Percentiles rank a stretch among this genome's conserved stretches.
Evolutionary conservation across 2,888 invertebrate genomes (phyloP).

Genomic region (Tryphoninae sp.): DNA sequence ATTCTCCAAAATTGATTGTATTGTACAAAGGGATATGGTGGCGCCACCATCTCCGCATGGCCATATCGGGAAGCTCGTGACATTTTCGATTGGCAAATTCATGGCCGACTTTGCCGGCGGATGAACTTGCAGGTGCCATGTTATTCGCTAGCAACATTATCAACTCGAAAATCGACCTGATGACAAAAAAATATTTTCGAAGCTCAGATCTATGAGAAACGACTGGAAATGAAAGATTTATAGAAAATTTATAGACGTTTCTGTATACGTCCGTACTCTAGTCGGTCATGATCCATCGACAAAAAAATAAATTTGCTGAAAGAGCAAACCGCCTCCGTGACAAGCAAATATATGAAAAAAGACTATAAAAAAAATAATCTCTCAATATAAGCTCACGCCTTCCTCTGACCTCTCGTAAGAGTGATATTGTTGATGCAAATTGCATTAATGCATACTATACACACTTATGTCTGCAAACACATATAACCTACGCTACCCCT

Average conservation of each 20-base stretch:
- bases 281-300: no score
- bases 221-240: no score
- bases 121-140: background rate
- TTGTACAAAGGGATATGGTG: background rate
- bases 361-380: background rate
- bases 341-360: background rate
- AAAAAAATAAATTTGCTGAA: background rate
- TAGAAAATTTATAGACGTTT: no score
- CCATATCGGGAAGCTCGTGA: background rate
- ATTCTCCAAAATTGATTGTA: background rate
- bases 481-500: background rate
- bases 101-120: background rate
- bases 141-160: background rate
- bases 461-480: background rate
- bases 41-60: background rate
- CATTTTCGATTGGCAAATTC: background rate
- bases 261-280: no score
- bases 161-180: background rate
- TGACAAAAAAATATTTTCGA: background rate
- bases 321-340: background rate
- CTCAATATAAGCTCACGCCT: constrained; percentile 11
- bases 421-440: background rate
- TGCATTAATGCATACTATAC: background rate
- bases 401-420: constrained; percentile 13
- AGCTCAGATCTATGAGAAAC: no score